Percentiles rank a stretch among this genome's conserved stretches.
phyloP scores from a whole-genome alignment of 37 sponge, comb jelly and placozoan genomes.

The Aplysina aerophoba region DNA sequence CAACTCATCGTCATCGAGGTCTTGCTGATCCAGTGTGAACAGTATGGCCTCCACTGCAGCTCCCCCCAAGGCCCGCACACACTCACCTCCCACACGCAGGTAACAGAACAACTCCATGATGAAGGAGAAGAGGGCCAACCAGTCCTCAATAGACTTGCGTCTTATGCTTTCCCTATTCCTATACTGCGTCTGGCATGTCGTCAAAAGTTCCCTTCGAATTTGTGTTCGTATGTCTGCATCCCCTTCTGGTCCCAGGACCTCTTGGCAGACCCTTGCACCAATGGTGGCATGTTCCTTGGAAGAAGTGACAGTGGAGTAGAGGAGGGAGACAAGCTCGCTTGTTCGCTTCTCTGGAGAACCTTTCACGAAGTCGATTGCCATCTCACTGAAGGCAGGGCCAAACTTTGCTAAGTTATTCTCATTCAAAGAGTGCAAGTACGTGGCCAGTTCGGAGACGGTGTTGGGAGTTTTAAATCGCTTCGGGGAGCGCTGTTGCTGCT shows the following conservation, averaged over 20 bases:
- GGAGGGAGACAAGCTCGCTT: conserved; percentile 40
- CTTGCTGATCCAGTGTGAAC: conserved; percentile 36
- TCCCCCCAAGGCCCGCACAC: conserved; percentile 22
- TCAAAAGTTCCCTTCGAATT: conserved; percentile 47
- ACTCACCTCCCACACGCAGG: conserved; percentile 32
- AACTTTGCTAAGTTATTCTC: conserved; percentile 46
- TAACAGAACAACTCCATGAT: conserved; percentile 44
- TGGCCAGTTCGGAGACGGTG: background rate
- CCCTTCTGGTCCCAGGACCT: conserved; percentile 28
- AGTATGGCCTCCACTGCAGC: conserved; percentile 46
- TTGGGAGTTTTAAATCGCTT: background rate
- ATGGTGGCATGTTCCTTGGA: conserved; percentile 41
- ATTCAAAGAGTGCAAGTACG: conserved; percentile 27
- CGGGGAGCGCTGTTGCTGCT: background rate
- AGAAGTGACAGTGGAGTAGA: conserved; percentile 50
- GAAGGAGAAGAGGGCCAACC: conserved; percentile 72
- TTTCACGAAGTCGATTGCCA: conserved; percentile 48
- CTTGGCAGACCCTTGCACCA: conserved; percentile 59
- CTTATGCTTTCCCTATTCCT: conserved; percentile 51
- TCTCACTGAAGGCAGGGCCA: conserved; percentile 65
- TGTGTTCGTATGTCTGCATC: background rate
- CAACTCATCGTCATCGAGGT: conserved; percentile 71
- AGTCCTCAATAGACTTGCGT: conserved; percentile 66
- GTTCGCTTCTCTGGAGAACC: background rate
- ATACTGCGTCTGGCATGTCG: conserved; percentile 41